Evolutionary conservation across 1,140 invertebrate genomes (phyloP), one percentile per base, ranked within the genome.

Genomic region (Maniola jurtina): DNA sequence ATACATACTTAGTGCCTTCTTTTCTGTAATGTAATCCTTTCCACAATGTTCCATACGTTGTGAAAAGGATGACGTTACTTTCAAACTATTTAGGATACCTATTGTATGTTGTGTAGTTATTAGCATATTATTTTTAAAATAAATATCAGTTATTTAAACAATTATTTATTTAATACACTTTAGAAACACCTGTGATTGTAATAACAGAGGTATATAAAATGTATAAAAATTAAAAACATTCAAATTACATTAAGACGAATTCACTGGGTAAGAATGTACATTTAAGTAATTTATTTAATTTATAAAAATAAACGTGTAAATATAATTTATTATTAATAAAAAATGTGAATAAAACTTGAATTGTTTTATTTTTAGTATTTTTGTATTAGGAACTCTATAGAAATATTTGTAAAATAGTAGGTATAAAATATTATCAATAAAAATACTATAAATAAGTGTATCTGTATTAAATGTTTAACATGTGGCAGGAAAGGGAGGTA

Each of bases 241-340:
- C 6, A 42, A 42, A 38, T 38, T 38, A 38, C 10, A 38, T 38
- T 3, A 9, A 38, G 38, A 1, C 38, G 25, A 25, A 40, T 40
- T 40, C 10, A 9, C 0, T 40, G 6, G 1, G 7, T 40, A 9
- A 40, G 10, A 40, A 40, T 40, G 10, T 40, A 40, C 6, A 11
- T 40, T 40, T 40, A 40, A 40, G 38, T 11, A 40, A 40, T 40
- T 9, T 40, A 9, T 40, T 9, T 45, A 8, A 2, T 45, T 45
- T 45, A 45, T 45, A 45, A 38, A 38, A 38, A 45, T 45, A 13
- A 45, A 45, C 13, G 42, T 45, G 42, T 45, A 45, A 45, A 45
- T 45, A 45, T 11, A 45, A 45, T 45, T 11, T 45, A n/a, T 45
- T 11, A 8, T 45, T 45, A 45, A 45, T 45, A 45, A 45, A 45